Evolutionary conservation across 2,797 vertebrate species (phyloP).

Genomic region (Sebastes nivosus): DNA sequence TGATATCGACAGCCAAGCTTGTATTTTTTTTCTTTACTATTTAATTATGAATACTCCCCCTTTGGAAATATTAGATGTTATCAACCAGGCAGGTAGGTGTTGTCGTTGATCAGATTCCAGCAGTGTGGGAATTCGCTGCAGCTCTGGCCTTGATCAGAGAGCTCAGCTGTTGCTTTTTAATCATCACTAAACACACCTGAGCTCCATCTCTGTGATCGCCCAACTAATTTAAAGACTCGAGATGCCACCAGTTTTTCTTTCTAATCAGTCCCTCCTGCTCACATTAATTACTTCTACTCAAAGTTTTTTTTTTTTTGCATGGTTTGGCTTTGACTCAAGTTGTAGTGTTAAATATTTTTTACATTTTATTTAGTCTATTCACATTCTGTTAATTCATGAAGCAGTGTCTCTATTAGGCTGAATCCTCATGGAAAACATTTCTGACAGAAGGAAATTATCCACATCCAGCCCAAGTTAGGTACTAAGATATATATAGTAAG

Average conservation of each 20-base stretch:
- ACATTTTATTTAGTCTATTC: neutral
- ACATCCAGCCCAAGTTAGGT: neutral
- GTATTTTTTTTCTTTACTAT: neutral
- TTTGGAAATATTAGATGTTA: slow-evolving; percentile 9
- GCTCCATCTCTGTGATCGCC: slow-evolving; percentile 29
- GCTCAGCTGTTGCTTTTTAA: slow-evolving; percentile 61
- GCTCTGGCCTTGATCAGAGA: slow-evolving; percentile 29
- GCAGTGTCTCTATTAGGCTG: neutral
- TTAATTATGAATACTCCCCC: slow-evolving; percentile 18
- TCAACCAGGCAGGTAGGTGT: slow-evolving; percentile 15
- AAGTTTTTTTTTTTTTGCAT: neutral
- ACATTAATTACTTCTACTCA: slow-evolving; percentile 28
- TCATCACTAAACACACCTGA: slow-evolving; percentile 50
- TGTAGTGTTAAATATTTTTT: neutral
- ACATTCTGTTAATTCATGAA: neutral
- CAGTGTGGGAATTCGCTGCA: slow-evolving; percentile 22
- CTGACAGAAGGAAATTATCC: neutral
- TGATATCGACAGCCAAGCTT: neutral
- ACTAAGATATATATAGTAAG: neutral
- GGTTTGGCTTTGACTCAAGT: neutral
- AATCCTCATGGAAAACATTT: no score
- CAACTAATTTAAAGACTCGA: slow-evolving; percentile 38
- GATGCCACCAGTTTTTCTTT: slow-evolving; percentile 31
- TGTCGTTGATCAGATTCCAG: slow-evolving; percentile 28
- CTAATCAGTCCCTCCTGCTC: slow-evolving; percentile 35